Base-by-base conservation (phyloP, 2,797 vertebrate species). In the Anas flavirostris region DNA sequence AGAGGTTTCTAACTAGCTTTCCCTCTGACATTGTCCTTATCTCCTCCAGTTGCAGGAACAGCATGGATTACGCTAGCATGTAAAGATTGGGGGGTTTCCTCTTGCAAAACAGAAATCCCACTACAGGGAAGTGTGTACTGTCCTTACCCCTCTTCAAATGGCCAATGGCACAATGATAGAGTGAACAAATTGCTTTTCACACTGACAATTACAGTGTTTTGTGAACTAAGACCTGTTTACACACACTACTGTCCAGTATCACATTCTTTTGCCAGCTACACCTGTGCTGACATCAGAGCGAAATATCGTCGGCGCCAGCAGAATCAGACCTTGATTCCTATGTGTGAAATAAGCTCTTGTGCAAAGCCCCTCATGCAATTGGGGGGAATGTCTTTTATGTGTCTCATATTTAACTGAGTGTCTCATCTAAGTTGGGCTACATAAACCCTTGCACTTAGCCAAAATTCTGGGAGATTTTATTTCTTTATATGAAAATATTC, bases 401-500 rank as follows among this genome's bases (percentile, higher is more conserved):
- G 58, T 78, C 77, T 93, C 25, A 58, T 6, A 25, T 88, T 92
- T 84, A 94, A 87, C 41, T n/a, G 41, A 75, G 7, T 68, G 66
- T 88, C 79, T 86, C 76, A 62, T 86, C 69, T 88, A 87, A 91
- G 58, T 25, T 43, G 25, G 39, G 52, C 79, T 86, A 90, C 66
- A 73, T 60, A 88, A 95, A 84, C 23, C 31, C 48, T 25, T 29
- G 50, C 59, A 25, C 14, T 91, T 82, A 69, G 55, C 43, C 77
- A 88, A 70, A 55, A 60, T 33, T 69, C 91, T 64, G 78, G 25
- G 44, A 81, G 74, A 41, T 88, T 96, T 91, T 86, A 67, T 93
- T 83, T 95, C 73, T 91, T 88, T 79, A 82, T 89, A 76, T 23
- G 16, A 91, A 94, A 94, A 83, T 91, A 63, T 7, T 94, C 7